Evolutionary conservation across 37 sponge, comb jelly and placozoan genomes (phyloP), one percentile per base, ranked within the genome.

Genomic region (Halisarca cf. caerulea): DNA sequence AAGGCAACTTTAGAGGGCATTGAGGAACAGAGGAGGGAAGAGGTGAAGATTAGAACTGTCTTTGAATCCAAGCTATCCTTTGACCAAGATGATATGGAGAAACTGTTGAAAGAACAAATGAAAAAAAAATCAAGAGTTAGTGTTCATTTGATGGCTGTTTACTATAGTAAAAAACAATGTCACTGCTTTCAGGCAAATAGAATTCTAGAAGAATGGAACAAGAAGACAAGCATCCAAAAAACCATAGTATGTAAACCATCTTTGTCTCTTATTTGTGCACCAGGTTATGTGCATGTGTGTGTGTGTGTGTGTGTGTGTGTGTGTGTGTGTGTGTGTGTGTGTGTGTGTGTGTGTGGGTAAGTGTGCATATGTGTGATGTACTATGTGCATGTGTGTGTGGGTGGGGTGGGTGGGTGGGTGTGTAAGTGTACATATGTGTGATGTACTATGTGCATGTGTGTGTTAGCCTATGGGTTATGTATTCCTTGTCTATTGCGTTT

Each of bases 1-100:
- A 74, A 74, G 77, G 77, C 77, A 15, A 74, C 42, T 41, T 23
- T 74, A 21, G 77, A 74, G 77, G 77, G 38, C 24, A 42, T 74
- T 20, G 77, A 37, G 6, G 24, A 21, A 8, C 77, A 74, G 77
- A 37, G 24, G 77, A 37, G 25, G 24, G 77, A 74, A 24, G 77
- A 74, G 44, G 17, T 23, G 25, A 74, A 41, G 45, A 74, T 25
- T n/a, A 39, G 25, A 8, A 41, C 77, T n/a, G 45, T 74, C 2
- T 74, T 36, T 41, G 77, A 74, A 39, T 40, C 43, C 25, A 74
- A 41, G 77, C 24, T 74, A 44, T 1, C 42, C 21, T 4, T 74
- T 20, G 77, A 74, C 1, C 11, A 43, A 39, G 8, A 2, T 32
- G 77, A 74, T 25, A 4, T 41, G 25, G 42, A 74, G 2, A 39